phyloP scores from a whole-genome alignment of 2,113 vertebrate genomes.

The Protomyctophum bolini region DNA sequence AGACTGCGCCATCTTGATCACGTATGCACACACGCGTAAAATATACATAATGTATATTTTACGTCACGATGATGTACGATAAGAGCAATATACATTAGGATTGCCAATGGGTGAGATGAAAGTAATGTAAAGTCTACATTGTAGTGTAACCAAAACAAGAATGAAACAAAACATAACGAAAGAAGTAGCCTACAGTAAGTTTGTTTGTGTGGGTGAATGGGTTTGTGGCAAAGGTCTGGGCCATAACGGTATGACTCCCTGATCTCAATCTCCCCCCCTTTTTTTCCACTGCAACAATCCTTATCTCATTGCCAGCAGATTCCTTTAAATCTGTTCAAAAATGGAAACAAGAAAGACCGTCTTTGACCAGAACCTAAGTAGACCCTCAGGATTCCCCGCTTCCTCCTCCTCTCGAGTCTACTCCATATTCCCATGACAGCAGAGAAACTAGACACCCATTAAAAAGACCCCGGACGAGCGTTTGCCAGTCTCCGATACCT shows the following conservation, averaged over 20 bases:
- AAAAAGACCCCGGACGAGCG: constrained; percentile 53
- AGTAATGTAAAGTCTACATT: neutral
- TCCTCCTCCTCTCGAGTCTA: constrained; percentile 18
- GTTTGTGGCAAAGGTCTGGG: neutral
- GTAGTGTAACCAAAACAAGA: neutral
- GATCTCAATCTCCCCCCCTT: constrained; percentile 18
- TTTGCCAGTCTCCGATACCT: constrained; percentile 49
- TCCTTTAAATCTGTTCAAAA: constrained; percentile 53
- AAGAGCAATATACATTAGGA: too few species aligned
- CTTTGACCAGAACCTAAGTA: constrained; percentile 55
- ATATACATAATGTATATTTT: too few species aligned
- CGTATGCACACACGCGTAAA: too few species aligned
- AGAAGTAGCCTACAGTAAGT: neutral
- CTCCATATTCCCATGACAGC: constrained; percentile 41
- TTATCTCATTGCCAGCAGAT: constrained; percentile 21
- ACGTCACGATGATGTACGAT: too few species aligned
- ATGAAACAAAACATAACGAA: neutral
- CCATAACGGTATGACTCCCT: constrained; percentile 4
- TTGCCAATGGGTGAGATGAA: neutral
- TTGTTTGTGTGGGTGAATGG: neutral
- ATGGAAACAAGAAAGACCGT: constrained; percentile 45
- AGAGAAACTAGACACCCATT: constrained; percentile 57
- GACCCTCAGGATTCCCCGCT: constrained; percentile 37
- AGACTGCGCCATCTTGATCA: too few species aligned
- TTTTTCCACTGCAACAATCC: constrained; percentile 32